These are phyloP conservation scores for Cnemophilus loriae DNA, from an alignment of 2,113 vertebrate genomes.

Conservation along the genomic window DNA sequence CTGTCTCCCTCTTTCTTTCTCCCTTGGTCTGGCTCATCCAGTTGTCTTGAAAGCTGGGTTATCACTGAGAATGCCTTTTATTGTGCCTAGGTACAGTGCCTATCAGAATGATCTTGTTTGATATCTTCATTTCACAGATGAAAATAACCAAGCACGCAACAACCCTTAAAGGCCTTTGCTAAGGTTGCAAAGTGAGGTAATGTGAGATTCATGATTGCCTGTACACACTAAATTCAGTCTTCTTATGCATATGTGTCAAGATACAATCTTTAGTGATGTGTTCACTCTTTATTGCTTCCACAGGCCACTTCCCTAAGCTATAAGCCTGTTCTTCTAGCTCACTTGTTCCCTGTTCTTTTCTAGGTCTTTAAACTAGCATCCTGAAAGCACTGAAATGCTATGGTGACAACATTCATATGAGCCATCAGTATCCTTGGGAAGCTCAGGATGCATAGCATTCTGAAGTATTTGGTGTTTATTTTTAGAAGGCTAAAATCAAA, in stretches of 20 bases:
- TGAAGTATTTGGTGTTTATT: not conserved
- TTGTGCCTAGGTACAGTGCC: not conserved
- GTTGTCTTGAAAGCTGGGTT: conserved; percentile 17
- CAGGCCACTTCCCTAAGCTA: not conserved
- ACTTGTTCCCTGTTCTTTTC: not conserved
- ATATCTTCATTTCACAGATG: conserved; percentile 41
- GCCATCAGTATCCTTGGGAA: not conserved
- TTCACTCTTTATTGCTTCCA: conserved; percentile 15
- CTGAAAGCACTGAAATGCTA: not conserved
- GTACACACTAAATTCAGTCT: not conserved
- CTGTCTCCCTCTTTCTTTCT: not conserved
- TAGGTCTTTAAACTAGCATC: not conserved
- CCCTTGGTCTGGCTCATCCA: not conserved
- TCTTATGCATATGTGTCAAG: not conserved
- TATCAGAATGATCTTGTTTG: conserved; percentile 2
- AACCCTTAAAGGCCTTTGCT: not conserved
- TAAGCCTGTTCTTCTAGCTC: not conserved
- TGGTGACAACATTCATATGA: not conserved
- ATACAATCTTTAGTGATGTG: conserved; percentile 1
- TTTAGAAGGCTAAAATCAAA: not conserved
- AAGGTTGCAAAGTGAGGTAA: conserved; percentile 1
- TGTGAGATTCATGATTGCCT: not conserved
- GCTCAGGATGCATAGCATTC: not conserved
- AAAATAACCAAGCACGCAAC: not conserved
- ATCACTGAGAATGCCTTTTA: not conserved